Evolutionary conservation across 2,113 vertebrate species (phyloP).

Genomic region (Catharus bicknelli): DNA sequence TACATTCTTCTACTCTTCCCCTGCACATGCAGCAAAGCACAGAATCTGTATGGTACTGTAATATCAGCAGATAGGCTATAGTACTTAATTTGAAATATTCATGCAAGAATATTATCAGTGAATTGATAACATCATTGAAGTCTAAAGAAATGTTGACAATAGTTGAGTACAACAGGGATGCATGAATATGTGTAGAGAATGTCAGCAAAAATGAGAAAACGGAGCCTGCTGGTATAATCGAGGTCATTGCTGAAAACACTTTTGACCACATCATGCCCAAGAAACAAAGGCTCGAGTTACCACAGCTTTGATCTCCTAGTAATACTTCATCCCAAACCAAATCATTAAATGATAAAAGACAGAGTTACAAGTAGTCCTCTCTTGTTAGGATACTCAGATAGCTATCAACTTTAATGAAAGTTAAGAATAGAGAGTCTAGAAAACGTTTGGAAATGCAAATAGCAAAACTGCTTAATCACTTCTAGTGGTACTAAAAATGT

Average conservation of each 20-base stretch:
- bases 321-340: neutral
- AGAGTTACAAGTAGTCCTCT: neutral
- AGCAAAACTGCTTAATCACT: neutral
- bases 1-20: neutral
- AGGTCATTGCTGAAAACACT: neutral
- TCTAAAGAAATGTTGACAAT: neutral
- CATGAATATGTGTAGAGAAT: rapidly evolving
- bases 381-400: neutral
- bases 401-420: neutral
- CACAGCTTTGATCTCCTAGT: neutral
- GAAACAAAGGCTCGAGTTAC: neutral
- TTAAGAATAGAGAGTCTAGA: neutral
- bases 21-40: neutral
- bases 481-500: neutral
- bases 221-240: neutral
- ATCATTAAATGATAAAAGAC: neutral
- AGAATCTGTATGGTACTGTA: neutral
- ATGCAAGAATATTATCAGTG: no score
- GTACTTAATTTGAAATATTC: neutral
- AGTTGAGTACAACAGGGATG: neutral
- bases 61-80: neutral
- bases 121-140: neutral
- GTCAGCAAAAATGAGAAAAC: neutral
- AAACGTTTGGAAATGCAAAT: neutral
- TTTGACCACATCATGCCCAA: neutral